A percentile compares a stretch with the other conserved stretches of the same genome.
Conservation (phyloP, 1,140 invertebrate species). For the Papilio machaon region DNA sequence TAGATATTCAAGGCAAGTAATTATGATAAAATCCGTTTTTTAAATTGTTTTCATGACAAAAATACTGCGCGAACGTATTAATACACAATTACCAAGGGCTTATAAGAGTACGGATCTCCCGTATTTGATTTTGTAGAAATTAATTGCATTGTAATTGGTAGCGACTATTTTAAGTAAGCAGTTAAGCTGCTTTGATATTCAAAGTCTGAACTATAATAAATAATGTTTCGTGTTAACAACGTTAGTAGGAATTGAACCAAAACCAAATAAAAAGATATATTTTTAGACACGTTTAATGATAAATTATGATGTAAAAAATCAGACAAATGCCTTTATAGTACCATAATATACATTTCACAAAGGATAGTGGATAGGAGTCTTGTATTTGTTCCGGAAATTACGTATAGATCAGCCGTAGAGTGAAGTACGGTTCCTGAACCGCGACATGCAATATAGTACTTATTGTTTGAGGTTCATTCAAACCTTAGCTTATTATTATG, state of each 20-base stretch:
- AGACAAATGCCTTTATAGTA: not conserved
- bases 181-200: slow-evolving; percentile 3
- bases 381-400: slow-evolving; percentile 1
- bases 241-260: not conserved
- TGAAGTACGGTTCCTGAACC: not conserved
- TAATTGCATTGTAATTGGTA: slow-evolving; percentile 34
- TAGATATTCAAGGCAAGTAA: not conserved
- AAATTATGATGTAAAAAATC: not conserved
- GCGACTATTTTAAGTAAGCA: slow-evolving; percentile 1
- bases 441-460: slow-evolving; percentile 6
- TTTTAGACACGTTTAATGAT: no score
- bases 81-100: not conserved
- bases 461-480: slow-evolving; percentile 1
- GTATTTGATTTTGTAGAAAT: slow-evolving; percentile 30
- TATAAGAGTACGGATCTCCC: slow-evolving; percentile 22
- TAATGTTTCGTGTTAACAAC: not conserved
- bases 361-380: not conserved
- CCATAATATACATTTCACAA: not conserved
- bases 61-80: not conserved
- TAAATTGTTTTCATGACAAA: not conserved
- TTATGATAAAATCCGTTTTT: not conserved
- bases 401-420: not conserved
- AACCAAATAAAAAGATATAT: not conserved
- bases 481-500: not conserved
- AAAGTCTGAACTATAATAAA: not conserved